phyloP scores from a whole-genome alignment of 2,113 vertebrate species.

The Aspidoscelis tigris region DNA sequence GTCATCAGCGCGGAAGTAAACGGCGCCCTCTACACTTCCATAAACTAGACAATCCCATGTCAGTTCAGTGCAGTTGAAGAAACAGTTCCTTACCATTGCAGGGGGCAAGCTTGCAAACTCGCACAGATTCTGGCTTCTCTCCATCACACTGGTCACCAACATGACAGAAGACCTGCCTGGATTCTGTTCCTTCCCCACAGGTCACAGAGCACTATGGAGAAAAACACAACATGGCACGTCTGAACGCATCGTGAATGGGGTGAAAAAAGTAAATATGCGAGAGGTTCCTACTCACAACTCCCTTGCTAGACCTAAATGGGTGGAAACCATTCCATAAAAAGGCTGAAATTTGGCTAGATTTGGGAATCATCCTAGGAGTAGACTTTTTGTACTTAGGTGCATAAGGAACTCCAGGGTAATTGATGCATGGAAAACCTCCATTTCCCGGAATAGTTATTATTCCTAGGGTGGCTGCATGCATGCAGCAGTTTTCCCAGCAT shows the following conservation, averaged over 20 bases:
- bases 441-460: no score
- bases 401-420: neutral
- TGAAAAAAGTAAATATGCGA: neutral
- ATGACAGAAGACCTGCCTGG: slow-evolving; percentile 85
- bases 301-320: neutral
- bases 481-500: no score
- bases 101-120: slow-evolving; percentile 81
- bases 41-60: accelerated
- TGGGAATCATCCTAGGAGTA: neutral
- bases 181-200: slow-evolving; percentile 89
- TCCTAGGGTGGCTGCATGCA: no score
- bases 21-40: neutral
- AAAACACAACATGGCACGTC: neutral
- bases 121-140: slow-evolving; percentile 82
- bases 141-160: slow-evolving; percentile 84
- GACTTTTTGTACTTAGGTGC: neutral
- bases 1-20: neutral
- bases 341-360: neutral
- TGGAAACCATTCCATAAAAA: neutral
- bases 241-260: no score
- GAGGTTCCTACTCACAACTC: neutral
- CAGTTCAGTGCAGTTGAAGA: no score
- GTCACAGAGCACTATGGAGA: slow-evolving; percentile 88
- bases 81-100: slow-evolving; percentile 82
- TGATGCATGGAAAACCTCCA: accelerated